phyloP scores from a whole-genome alignment of 2,113 vertebrate species.

The Tachuris rubrigastra region DNA sequence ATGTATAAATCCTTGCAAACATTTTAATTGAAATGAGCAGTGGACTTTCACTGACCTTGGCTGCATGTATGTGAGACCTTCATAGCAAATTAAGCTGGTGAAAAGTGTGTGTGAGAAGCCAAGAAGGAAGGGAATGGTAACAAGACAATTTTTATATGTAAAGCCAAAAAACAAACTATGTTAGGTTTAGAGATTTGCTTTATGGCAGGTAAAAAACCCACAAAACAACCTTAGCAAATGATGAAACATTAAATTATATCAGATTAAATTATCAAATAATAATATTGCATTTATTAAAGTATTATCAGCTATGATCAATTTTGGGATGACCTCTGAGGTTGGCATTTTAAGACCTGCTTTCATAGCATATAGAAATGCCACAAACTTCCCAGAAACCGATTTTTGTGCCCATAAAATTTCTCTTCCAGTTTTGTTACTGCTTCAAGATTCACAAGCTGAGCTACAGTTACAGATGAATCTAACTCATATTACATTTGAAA shows the following conservation, averaged over 20 bases:
- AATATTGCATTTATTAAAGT: conserved; percentile 27
- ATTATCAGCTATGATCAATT: neutral
- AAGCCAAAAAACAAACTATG: conserved; percentile 28
- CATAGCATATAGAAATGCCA: neutral
- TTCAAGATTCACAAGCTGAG: conserved; percentile 42
- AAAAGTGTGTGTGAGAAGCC: neutral
- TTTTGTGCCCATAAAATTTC: neutral
- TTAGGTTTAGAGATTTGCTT: conserved; percentile 33
- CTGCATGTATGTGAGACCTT: conserved; percentile 21
- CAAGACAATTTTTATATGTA: neutral
- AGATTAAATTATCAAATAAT: conserved; percentile 32
- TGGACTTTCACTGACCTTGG: conserved; percentile 71
- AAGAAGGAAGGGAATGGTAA: conserved; percentile 15
- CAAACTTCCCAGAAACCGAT: neutral
- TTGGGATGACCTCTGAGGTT: neutral
- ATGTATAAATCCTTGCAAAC: conserved; percentile 70
- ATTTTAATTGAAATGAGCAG: conserved; percentile 74
- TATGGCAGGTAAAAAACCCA: neutral
- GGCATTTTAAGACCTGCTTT: neutral
- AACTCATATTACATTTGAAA: conserved; percentile 65
- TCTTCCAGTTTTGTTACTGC: neutral
- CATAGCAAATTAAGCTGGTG: conserved; percentile 18
- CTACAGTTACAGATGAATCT: conserved; percentile 59
- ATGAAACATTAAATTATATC: conserved; percentile 22
- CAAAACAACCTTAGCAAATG: neutral